Evolutionary conservation across 1,140 invertebrate species (phyloP), one percentile per base, ranked within the genome.

Genomic region (Drosophila truncata): DNA sequence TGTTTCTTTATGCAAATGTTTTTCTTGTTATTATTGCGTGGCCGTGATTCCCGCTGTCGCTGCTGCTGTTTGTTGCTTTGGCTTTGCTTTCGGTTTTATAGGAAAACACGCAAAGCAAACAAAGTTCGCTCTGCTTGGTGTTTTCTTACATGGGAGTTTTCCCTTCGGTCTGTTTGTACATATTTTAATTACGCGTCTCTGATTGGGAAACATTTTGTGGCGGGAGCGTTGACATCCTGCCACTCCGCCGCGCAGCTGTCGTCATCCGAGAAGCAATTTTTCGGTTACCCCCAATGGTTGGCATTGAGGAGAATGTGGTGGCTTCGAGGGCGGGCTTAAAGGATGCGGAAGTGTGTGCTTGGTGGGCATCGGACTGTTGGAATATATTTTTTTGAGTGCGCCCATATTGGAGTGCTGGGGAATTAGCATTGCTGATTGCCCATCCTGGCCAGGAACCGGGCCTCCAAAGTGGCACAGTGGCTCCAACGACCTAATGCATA

Each of bases 1-100:
- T 87, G 80, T 91, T 87, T 83, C 78, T 87, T 91, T 91, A 91
- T 91, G 88, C 88, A 91, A 90, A 91, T 91, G 78, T 81, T 91
- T 82, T 83, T 91, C 79, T 86, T 91, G 76, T 86, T 82, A 78
- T 90, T 91, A 91, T 83, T 91, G 65, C 80, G 58, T 44, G 80
- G 55, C 57, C 69, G 78, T 70, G 71, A 72, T 52, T 69, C 71
- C 49, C 59, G 67, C 35, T 69, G 65, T 55, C 65, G 65, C 42
- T 52, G 60, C 33, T 72, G 55, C 35, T 82, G 73, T 78, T 58
- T 64, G 55, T 62, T 59, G 52, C 67, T 50, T 61, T 71, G 65
- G 46, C 50, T 74, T 72, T 84, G 47, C 52, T 82, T 71, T 88
- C 80, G 88, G 87, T 78, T 91, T 91, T 91, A 78, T 91, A 78